A percentile compares a stretch with the other conserved stretches of the same genome.
Evolutionary conservation across 2,888 invertebrate genomes (phyloP).

Genomic region (Drosophila greeni): DNA sequence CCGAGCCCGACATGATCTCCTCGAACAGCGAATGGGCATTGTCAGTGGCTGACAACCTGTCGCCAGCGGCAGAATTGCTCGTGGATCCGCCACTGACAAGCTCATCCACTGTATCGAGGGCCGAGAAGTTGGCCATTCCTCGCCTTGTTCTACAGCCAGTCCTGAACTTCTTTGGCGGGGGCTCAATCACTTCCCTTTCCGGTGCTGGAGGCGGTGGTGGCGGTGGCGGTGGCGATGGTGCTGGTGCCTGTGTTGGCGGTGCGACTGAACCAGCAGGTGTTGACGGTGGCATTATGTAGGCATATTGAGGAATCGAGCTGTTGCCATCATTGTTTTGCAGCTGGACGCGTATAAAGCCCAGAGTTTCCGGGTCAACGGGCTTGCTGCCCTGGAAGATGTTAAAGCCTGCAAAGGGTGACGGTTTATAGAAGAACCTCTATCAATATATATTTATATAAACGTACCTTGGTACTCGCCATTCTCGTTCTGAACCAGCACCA

Average conservation of each 20-base stretch:
- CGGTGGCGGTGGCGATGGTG: conserved; percentile 1
- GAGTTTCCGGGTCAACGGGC: conserved; percentile 52
- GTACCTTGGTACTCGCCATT: conserved; percentile 76
- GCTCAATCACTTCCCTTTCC: conserved; percentile 8
- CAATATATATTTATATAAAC: background rate
- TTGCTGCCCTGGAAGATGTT: conserved; percentile 69
- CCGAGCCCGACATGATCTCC: conserved; percentile 54
- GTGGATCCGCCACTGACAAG: conserved; percentile 44
- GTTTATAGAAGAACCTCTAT: background rate
- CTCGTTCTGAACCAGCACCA: conserved; percentile 75
- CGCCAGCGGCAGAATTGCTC: conserved; percentile 44
- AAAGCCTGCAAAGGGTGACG: conserved; percentile 57
- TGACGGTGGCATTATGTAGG: conserved; percentile 39
- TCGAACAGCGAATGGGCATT: conserved; percentile 54
- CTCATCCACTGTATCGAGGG: conserved; percentile 37
- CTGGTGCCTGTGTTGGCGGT: background rate
- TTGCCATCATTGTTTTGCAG: conserved; percentile 45
- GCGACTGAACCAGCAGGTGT: background rate
- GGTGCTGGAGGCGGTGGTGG: conserved; percentile 7
- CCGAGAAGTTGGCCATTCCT: conserved; percentile 17
- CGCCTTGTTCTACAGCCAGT: conserved; percentile 12
- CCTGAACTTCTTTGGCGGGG: conserved; percentile 49
- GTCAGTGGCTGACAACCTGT: conserved; percentile 40
- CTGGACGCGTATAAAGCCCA: conserved; percentile 41
- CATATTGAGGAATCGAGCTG: conserved; percentile 45